These are phyloP conservation scores for Ptyas mucosa DNA, from an alignment of 2,113 vertebrate genomes.

Conservation along the genomic window DNA sequence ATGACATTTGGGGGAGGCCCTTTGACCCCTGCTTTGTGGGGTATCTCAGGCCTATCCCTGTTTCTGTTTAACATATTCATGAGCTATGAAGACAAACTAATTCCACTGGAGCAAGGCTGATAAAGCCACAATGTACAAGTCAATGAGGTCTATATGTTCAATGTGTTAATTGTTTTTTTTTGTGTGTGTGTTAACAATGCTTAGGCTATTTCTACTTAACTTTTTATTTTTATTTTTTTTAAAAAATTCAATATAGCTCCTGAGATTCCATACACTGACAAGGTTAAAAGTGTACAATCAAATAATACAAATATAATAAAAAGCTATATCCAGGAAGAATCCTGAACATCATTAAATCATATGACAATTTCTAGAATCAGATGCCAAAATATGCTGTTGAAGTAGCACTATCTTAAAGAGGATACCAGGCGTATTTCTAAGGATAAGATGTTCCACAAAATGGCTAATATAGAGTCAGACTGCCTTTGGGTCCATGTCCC, in stretches of 20 bases:
- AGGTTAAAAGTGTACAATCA: not conserved
- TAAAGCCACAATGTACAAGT: not conserved
- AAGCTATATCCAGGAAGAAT: not conserved
- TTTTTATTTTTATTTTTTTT: not conserved
- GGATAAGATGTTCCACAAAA: not conserved
- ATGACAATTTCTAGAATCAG: not conserved
- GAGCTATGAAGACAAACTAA: not conserved
- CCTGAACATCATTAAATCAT: not conserved
- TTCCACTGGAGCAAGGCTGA: not conserved
- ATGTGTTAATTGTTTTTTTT: not conserved
- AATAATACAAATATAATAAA: not conserved
- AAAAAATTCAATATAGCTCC: not conserved
- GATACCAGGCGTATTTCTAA: not conserved
- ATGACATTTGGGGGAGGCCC: not conserved
- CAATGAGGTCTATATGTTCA: not conserved
- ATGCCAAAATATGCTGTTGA: not conserved
- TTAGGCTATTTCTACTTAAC: not conserved
- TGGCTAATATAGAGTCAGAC: not conserved
- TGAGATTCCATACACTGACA: not conserved
- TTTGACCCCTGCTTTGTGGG: not conserved
- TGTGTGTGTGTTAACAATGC: not conserved
- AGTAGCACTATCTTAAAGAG: not conserved
- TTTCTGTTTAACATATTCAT: not conserved
- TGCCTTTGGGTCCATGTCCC: not conserved
- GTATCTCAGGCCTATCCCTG: not conserved